These are phyloP conservation scores for Drosophila ohnishii DNA, from an alignment of 1,140 invertebrate species.

Conservation along the genomic window DNA sequence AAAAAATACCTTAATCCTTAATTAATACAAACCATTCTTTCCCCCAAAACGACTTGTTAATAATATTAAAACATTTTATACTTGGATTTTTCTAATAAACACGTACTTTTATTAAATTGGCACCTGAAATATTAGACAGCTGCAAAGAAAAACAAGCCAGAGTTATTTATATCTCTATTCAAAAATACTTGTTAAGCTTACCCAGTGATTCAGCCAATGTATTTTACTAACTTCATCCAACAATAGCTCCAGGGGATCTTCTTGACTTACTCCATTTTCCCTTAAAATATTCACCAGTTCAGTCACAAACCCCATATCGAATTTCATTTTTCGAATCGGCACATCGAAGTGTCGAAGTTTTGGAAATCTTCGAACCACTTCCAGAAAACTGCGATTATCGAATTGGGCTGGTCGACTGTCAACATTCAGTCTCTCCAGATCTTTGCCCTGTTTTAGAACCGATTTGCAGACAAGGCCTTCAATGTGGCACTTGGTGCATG, in stretches of 20 bases:
- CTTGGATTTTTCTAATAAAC: neutral
- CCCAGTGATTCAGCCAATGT: neutral
- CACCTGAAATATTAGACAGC: neutral
- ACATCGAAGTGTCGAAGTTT: neutral
- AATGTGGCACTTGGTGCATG: neutral
- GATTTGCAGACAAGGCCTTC: neutral
- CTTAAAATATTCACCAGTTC: neutral
- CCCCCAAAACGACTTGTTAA: neutral
- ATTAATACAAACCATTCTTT: neutral
- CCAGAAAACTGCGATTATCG: neutral
- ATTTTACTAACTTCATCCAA: neutral
- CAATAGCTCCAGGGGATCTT: neutral
- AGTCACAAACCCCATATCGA: neutral
- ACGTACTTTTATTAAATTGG: neutral
- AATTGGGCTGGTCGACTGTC: neutral
- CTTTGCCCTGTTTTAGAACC: neutral
- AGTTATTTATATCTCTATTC: accelerated
- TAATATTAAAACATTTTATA: neutral
- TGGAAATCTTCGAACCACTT: neutral
- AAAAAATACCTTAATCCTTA: too few relatives aligned
- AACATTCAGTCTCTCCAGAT: neutral
- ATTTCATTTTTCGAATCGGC: neutral
- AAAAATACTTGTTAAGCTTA: neutral
- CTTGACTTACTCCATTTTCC: neutral
- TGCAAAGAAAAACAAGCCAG: neutral